Conservation (phyloP, 2,888 invertebrate species). For the Zygothrica quintamaculata region DNA sequence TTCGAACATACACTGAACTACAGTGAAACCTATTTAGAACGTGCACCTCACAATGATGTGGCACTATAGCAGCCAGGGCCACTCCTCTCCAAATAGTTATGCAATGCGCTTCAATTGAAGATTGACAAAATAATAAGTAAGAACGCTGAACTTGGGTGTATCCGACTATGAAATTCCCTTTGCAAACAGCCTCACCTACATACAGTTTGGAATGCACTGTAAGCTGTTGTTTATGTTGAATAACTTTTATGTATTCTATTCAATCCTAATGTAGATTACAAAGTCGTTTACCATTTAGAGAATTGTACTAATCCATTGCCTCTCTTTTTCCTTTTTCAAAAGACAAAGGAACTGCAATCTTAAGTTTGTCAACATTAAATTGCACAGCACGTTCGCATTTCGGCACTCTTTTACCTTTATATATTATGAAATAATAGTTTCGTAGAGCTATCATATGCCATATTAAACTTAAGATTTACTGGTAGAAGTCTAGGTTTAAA, state of each 20-base stretch:
- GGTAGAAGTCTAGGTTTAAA: not conserved
- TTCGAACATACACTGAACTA: conserved; percentile 12
- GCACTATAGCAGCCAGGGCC: conserved; percentile 38
- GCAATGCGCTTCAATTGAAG: conserved; percentile 37
- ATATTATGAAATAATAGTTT: conserved; percentile 28
- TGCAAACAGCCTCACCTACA: too few relatives aligned
- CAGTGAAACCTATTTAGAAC: conserved; percentile 44
- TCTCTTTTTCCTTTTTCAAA: too few relatives aligned
- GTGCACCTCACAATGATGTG: conserved; percentile 48
- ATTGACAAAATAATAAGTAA: conserved; percentile 7
- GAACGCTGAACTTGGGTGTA: too few relatives aligned
- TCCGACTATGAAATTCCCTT: too few relatives aligned
- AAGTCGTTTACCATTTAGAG: too few relatives aligned
- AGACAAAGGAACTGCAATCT: too few relatives aligned
- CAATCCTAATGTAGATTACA: too few relatives aligned
- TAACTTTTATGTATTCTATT: too few relatives aligned
- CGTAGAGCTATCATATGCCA: conserved; percentile 1
- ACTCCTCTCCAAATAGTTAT: conserved; percentile 43
- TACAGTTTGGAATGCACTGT: too few relatives aligned
- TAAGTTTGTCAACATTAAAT: conserved; percentile 25
- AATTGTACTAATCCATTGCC: too few relatives aligned
- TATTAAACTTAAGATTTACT: too few relatives aligned
- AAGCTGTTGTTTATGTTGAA: too few relatives aligned
- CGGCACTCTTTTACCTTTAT: conserved; percentile 19
- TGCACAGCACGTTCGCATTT: conserved; percentile 34